Conservation (phyloP, 2,797 vertebrate genomes). For the Miichthys miiuy region DNA sequence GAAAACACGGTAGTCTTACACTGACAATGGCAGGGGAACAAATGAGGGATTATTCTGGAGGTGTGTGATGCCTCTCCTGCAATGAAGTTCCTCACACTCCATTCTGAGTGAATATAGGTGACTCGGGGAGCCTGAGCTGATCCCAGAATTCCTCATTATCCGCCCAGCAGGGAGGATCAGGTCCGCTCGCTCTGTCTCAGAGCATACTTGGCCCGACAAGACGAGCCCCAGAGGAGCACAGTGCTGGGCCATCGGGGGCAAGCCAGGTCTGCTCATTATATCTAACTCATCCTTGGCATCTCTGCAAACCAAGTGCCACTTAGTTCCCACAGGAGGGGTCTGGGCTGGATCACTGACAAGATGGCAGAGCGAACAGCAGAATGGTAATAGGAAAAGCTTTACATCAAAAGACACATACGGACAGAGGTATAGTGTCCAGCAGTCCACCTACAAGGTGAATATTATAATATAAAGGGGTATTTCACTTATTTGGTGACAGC, state of each 20-base stretch:
- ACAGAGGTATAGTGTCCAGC: slow-evolving; percentile 38
- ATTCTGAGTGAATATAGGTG: slow-evolving; percentile 88
- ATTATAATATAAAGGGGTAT: slow-evolving; percentile 11
- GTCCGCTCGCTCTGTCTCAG: slow-evolving; percentile 80
- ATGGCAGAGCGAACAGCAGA: slow-evolving; percentile 83
- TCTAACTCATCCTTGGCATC: slow-evolving; percentile 89
- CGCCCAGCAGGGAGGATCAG: slow-evolving; percentile 83
- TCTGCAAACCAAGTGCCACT: slow-evolving; percentile 90
- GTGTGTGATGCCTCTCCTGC: slow-evolving; percentile 82
- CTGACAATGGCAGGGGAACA: slow-evolving; percentile 81
- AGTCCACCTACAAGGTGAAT: slow-evolving; percentile 8
- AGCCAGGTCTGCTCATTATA: slow-evolving; percentile 88
- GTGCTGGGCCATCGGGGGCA: slow-evolving; percentile 83
- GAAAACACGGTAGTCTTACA: slow-evolving; percentile 73
- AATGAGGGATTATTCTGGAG: slow-evolving; percentile 85
- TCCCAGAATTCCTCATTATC: slow-evolving; percentile 91
- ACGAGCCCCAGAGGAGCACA: slow-evolving; percentile 82
- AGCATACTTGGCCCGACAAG: slow-evolving; percentile 80
- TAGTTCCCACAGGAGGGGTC: slow-evolving; percentile 86
- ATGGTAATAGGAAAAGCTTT: slow-evolving; percentile 79
- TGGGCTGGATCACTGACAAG: slow-evolving; percentile 82
- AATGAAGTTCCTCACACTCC: slow-evolving; percentile 88
- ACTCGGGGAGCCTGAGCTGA: slow-evolving; percentile 88
- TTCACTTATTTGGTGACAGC: slow-evolving; percentile 5
- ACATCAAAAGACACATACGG: slow-evolving; percentile 71